Conservation (phyloP, 2,113 vertebrate species). For the Oxyura jamaicensis region DNA sequence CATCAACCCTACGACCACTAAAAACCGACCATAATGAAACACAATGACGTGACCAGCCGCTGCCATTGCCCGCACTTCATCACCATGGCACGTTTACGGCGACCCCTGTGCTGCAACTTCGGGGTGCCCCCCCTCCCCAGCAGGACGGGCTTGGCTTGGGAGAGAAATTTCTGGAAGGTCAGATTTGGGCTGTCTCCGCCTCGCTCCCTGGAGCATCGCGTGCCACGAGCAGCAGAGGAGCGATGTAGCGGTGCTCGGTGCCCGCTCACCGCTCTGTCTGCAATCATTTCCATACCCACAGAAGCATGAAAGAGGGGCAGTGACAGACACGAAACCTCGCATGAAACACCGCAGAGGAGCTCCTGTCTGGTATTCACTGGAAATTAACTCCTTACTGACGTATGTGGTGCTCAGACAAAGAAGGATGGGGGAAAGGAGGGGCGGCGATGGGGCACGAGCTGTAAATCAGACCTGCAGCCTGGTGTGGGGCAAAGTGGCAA, state of each 20-base stretch:
- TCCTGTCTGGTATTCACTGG: slow-evolving; percentile 44
- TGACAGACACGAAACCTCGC: slow-evolving; percentile 83
- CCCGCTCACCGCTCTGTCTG: slow-evolving; percentile 65
- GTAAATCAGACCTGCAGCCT: neutral
- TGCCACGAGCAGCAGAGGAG: slow-evolving; percentile 77
- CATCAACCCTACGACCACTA: neutral
- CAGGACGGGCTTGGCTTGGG: neutral
- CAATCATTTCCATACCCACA: slow-evolving; percentile 78
- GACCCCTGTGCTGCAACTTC: neutral
- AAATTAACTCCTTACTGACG: slow-evolving; percentile 68
- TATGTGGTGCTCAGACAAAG: neutral
- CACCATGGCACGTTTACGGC: neutral
- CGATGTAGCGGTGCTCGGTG: slow-evolving; percentile 9
- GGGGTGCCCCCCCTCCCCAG: accelerated
- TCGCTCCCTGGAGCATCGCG: slow-evolving; percentile 64
- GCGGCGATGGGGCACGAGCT: accelerated
- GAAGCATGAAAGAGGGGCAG: slow-evolving; percentile 84
- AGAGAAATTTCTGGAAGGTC: slow-evolving; percentile 60
- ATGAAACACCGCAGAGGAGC: slow-evolving; percentile 73
- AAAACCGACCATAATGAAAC: neutral
- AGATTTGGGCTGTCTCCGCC: slow-evolving; percentile 33
- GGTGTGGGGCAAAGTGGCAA: neutral
- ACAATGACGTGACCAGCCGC: neutral
- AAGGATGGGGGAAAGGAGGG: neutral
- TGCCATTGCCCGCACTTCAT: neutral